Evolutionary conservation across 2,888 invertebrate genomes (phyloP).

Genomic region (Pomacea canaliculata): DNA sequence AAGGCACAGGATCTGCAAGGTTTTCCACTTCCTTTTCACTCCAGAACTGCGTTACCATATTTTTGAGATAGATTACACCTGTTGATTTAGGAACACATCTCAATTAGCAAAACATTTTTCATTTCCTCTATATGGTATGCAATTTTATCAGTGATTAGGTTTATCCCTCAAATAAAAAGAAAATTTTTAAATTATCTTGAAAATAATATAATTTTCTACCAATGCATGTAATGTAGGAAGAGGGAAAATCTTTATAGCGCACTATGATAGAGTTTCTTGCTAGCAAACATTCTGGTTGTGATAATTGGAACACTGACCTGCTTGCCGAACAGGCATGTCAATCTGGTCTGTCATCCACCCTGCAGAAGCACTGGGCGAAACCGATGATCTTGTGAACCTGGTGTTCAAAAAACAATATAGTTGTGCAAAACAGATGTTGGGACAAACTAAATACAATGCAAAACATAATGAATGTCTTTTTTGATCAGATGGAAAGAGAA

Average conservation of each 20-base stretch:
- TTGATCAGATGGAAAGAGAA: too few species aligned
- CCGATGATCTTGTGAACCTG: slow-evolving; percentile 95
- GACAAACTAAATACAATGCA: too few species aligned
- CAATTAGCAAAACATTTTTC: neutral
- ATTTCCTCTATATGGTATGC: too few species aligned
- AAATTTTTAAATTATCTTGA: neutral
- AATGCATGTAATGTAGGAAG: too few species aligned
- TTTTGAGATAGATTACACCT: slow-evolving; percentile 95
- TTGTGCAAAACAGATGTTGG: too few species aligned
- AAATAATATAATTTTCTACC: neutral
- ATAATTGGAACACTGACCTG: slow-evolving; percentile 73
- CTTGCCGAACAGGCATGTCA: slow-evolving; percentile 93
- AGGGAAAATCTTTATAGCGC: too few species aligned
- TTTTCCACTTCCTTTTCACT: slow-evolving; percentile 71
- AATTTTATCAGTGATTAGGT: too few species aligned
- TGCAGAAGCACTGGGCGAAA: slow-evolving; percentile 91
- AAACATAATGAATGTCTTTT: too few species aligned
- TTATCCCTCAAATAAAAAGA: too few species aligned
- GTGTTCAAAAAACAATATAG: slow-evolving; percentile 24
- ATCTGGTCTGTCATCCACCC: slow-evolving; percentile 90
- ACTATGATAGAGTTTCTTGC: too few species aligned
- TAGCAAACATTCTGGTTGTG: too few species aligned
- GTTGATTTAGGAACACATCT: slow-evolving; percentile 9
- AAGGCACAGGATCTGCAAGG: slow-evolving; percentile 73
- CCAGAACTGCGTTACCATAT: slow-evolving; percentile 91